Evolutionary conservation across 2,113 vertebrate genomes (phyloP).

Genomic region (Calidris pygmaea): DNA sequence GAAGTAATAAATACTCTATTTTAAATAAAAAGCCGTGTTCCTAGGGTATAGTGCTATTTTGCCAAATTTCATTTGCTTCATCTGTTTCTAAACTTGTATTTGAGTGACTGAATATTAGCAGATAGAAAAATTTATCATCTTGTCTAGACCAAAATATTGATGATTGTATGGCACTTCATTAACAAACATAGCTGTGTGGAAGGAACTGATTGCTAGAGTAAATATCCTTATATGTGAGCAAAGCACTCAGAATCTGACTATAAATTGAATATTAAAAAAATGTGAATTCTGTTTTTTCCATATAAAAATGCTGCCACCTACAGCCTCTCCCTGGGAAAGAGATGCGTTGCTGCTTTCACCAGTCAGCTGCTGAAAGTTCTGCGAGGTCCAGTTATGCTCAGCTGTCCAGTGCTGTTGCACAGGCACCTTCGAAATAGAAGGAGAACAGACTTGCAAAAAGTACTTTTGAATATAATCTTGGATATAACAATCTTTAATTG

Average conservation of each 20-base stretch:
- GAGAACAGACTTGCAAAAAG: background rate
- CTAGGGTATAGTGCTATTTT: background rate
- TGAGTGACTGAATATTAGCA: background rate
- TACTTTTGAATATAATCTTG: background rate
- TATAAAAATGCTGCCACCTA: slow-evolving; percentile 22
- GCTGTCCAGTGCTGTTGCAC: background rate
- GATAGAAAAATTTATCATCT: background rate
- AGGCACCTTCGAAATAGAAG: background rate
- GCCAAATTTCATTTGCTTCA: background rate
- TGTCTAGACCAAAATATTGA: background rate
- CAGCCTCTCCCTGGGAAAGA: slow-evolving; percentile 4
- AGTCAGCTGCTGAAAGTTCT: background rate
- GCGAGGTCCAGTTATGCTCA: background rate
- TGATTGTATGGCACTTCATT: background rate
- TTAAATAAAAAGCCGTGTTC: background rate
- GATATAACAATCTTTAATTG: background rate
- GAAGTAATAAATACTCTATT: background rate
- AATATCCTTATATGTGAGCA: background rate
- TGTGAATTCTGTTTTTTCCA: background rate
- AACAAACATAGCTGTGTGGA: background rate
- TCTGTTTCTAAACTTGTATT: background rate
- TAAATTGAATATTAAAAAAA: accelerated
- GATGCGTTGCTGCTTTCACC: background rate
- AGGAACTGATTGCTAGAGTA: background rate
- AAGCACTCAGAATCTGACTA: background rate